These are phyloP conservation scores for Heliconius charithonia DNA, from an alignment of 2,888 invertebrate genomes.

Conservation along the genomic window DNA sequence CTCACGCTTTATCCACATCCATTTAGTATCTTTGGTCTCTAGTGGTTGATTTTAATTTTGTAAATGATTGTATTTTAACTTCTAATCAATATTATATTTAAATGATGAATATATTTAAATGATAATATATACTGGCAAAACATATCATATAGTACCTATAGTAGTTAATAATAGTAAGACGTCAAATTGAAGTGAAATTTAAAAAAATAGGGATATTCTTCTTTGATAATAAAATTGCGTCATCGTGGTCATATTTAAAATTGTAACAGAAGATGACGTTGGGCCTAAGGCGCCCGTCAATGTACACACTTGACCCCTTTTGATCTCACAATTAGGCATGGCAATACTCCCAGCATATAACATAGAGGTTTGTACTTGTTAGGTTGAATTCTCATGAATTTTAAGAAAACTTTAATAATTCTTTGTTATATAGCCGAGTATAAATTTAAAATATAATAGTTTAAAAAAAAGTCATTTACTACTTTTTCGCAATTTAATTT, in stretches of 20 bases:
- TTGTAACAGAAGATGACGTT: conserved; percentile 69
- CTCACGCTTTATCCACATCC: too few species aligned
- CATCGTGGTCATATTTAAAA: conserved; percentile 50
- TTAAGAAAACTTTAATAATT: conserved; percentile 9
- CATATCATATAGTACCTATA: neutral
- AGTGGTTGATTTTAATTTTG: too few species aligned
- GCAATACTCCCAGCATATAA: conserved; percentile 62
- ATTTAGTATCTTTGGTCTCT: too few species aligned
- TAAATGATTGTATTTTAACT: too few species aligned
- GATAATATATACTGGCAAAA: neutral
- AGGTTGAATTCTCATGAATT: conserved; percentile 31
- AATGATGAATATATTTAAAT: too few species aligned
- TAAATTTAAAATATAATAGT: neutral
- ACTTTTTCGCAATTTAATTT: neutral
- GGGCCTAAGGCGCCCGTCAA: conserved; percentile 81
- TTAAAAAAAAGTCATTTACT: neutral
- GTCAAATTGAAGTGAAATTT: neutral
- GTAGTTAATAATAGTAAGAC: neutral
- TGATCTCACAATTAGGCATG: conserved; percentile 82
- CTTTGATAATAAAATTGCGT: conserved; percentile 40
- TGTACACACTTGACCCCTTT: conserved; percentile 83
- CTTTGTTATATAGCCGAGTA: neutral
- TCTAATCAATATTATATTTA: too few species aligned
- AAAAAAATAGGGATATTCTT: neutral
- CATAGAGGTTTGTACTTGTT: conserved; percentile 38